Percentiles rank a stretch among this genome's conserved stretches.
phyloP scores from a whole-genome alignment of 2,113 vertebrate species.

The Platanista minor region DNA sequence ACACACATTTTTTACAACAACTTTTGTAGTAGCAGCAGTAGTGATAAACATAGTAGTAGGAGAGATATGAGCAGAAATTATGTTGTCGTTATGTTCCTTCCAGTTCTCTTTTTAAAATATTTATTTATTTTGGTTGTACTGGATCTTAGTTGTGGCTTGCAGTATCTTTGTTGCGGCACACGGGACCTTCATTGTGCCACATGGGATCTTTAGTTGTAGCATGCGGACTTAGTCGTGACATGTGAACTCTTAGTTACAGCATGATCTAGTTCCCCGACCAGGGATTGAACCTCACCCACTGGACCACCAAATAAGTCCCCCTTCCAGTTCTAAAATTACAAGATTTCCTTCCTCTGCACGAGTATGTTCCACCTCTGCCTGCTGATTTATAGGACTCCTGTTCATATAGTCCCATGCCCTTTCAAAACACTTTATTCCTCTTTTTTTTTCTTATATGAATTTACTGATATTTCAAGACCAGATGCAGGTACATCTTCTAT shows the following conservation, averaged over 20 bases:
- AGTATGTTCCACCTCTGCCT: neutral
- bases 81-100: neutral
- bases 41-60: neutral
- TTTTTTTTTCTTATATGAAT: neutral
- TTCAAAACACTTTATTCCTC: neutral
- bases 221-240: no score
- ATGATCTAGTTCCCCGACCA: no score
- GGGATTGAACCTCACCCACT: no score
- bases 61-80: neutral
- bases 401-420: neutral
- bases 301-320: no score
- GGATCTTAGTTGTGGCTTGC: no score
- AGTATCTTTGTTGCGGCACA: no score
- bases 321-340: neutral
- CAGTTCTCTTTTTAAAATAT: no score
- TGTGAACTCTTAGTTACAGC: no score
- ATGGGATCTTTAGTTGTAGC: no score
- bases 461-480: neutral
- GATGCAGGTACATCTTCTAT: neutral
- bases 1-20: neutral
- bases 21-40: neutral
- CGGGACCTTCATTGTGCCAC: no score
- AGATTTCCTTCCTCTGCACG: neutral
- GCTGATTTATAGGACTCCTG: neutral
- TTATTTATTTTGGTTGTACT: no score